Evolutionary conservation across 2,888 invertebrate species (phyloP).

Genomic region (Branchipolynoe longqiensis): DNA sequence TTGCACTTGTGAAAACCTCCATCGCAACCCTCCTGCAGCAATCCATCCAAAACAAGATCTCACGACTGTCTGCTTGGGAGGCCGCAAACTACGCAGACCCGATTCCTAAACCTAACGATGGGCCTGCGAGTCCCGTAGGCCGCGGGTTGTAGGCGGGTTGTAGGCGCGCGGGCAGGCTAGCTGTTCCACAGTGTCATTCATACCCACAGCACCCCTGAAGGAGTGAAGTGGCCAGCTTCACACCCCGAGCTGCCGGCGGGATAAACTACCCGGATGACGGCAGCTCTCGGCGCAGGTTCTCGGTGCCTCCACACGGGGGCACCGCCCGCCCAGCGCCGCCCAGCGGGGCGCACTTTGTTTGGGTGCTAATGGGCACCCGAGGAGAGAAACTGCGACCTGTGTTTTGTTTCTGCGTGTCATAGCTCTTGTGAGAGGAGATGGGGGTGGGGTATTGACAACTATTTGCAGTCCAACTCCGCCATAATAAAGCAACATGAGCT

Average conservation of each 20-base stretch:
- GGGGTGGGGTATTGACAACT: neutral
- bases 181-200: too few species aligned
- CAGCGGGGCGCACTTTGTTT: constrained; percentile 3
- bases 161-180: too few species aligned
- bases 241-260: neutral
- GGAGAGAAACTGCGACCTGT: constrained; percentile 2
- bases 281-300: neutral
- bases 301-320: too few species aligned
- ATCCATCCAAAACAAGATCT: neutral
- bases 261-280: neutral
- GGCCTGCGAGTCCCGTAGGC: too few species aligned
- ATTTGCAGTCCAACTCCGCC: neutral
- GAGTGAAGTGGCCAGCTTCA: neutral
- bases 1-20: neutral
- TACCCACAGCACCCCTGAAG: too few species aligned
- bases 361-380: neutral
- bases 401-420: constrained; percentile 19
- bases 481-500: too few species aligned
- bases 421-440: neutral
- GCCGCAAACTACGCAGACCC: neutral
- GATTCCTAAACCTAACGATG: neutral
- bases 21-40: neutral
- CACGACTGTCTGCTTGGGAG: neutral
- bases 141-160: too few species aligned
- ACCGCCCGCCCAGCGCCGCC: neutral